Conservation (phyloP, 2,888 invertebrate species). For the Pyrrhosoma nymphula region DNA sequence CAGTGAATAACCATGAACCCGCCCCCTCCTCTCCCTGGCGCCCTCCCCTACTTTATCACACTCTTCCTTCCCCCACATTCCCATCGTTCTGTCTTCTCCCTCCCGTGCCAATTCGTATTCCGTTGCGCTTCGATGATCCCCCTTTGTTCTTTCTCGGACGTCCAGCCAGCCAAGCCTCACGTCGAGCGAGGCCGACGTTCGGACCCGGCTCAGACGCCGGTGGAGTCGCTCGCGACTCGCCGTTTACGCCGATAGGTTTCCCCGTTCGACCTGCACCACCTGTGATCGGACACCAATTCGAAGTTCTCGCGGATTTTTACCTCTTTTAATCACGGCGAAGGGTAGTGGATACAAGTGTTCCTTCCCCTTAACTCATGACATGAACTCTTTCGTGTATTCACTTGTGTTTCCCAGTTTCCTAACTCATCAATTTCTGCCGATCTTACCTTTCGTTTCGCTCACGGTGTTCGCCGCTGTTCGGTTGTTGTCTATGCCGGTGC, state of each 20-base stretch:
- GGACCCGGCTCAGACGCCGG: not conserved
- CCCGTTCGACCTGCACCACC: not conserved
- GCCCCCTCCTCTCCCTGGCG: not conserved
- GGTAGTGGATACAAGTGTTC: no score
- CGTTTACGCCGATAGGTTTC: not conserved
- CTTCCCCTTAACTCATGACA: not conserved
- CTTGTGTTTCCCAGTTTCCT: not conserved
- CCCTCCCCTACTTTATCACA: slow-evolving; percentile 15
- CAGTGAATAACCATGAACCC: not conserved
- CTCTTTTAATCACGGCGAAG: not conserved
- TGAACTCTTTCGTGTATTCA: not conserved
- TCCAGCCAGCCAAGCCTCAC: not conserved
- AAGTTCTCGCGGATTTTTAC: not conserved
- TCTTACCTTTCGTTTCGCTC: not conserved
- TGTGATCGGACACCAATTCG: not conserved
- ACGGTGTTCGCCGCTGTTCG: not conserved
- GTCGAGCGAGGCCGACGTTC: not conserved
- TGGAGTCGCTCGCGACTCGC: not conserved
- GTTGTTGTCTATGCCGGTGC: not conserved
- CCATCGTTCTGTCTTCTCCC: not conserved
- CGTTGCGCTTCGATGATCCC: not conserved
- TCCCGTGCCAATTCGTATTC: not conserved
- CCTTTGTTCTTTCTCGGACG: slow-evolving; percentile 17
- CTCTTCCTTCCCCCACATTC: not conserved
- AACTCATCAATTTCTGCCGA: not conserved